Base-by-base conservation (phyloP, 2,113 vertebrate species). In the Leuciscus idus region DNA sequence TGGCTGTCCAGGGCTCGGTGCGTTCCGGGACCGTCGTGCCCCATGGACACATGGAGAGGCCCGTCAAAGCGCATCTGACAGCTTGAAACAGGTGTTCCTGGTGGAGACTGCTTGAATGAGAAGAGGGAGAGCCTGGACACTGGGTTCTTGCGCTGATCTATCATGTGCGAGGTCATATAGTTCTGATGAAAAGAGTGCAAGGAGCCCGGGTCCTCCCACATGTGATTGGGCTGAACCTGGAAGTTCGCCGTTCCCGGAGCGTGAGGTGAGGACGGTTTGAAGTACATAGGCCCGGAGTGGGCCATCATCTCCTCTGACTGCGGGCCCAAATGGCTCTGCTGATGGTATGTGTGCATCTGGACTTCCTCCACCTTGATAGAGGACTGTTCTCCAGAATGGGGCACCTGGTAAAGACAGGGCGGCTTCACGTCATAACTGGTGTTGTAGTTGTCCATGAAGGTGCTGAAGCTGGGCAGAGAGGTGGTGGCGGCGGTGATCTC, bases 361-460 rank as follows among this genome's bases (percentile, higher is more conserved):
- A 99, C 96, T 92, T 99, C 98, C 96, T 99, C 98, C 92, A 99
- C 97, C 89, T 99, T 99, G 95, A 99, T 98, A 86, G 98, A 97
- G 92, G 98, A 97, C 95, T 98, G 98, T 86, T 98, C 97, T 91
- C 95, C 96, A 81, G 96, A 95, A 89, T 98, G 96, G 91, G 98
- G 98, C 97, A 99, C 96, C 95, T 99, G 98, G 94, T 99, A 99
- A 91, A 99, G 96, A 94, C 98, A 99, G 92, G 98, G 98, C 43
- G 98, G 98, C 95, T 99, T 99, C 85, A 99, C 97, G 96, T 99
- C 98, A 97, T 99, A 99, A 94, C 96, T 92, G 82, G 96, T 96
- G 95, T 94, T 98, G 95, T 99, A 99, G 96, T 97, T 99, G 96
- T 99, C 98, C 98, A 99, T 98, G 96, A 99, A 99, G 91, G 98